Evolutionary conservation across 2,888 invertebrate genomes (phyloP).

Genomic region (Euzetes globulus): DNA sequence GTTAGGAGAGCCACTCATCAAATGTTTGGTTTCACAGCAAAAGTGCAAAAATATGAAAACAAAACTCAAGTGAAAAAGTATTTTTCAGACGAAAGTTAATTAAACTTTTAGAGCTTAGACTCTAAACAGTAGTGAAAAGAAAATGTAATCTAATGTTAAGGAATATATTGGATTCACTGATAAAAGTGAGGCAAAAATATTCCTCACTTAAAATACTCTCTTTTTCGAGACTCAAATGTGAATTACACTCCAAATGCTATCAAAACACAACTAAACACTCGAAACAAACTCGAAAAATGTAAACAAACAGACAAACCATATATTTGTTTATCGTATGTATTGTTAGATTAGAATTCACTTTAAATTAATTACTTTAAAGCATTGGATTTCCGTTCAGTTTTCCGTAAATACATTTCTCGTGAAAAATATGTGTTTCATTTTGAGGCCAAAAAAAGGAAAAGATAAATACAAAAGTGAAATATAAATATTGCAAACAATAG

Average conservation of each 20-base stretch:
- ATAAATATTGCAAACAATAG: too few relatives aligned
- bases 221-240: background rate
- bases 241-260: background rate
- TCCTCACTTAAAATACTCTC: background rate
- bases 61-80: background rate
- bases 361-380: conserved; percentile 17
- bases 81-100: conserved; percentile 1
- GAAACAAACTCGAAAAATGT: conserved; percentile 1
- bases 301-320: conserved; percentile 6
- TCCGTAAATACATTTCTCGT: background rate
- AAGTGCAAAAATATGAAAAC: background rate
- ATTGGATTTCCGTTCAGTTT: conserved; percentile 12
- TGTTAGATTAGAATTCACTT: background rate
- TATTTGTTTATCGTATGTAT: conserved; percentile 2
- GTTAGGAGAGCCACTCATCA: background rate
- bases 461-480: background rate
- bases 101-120: background rate
- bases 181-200: background rate
- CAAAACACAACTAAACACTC: background rate
- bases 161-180: background rate
- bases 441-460: background rate
- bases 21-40: background rate
- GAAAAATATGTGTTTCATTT: background rate
- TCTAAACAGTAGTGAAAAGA: background rate
- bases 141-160: background rate